phyloP scores from a whole-genome alignment of 2,113 vertebrate species.

The Mormyrus lacerda region DNA sequence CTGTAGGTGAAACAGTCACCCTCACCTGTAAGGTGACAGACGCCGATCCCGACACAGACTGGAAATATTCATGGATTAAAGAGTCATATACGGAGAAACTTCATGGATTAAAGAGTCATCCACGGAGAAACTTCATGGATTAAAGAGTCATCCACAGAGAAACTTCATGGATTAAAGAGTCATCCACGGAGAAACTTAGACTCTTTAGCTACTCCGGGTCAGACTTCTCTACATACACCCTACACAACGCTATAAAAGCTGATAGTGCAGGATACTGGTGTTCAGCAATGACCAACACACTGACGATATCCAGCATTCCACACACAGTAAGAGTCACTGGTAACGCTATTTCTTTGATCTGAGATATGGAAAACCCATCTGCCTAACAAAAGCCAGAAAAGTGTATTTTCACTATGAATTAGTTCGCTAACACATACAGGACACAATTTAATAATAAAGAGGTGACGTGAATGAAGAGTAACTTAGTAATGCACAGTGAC shows the following conservation, averaged over 20 bases:
- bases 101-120: too few species aligned
- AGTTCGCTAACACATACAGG: neutral
- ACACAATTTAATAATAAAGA: neutral
- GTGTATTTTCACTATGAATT: neutral
- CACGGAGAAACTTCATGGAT: too few species aligned
- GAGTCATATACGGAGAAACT: too few species aligned
- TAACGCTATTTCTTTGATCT: neutral
- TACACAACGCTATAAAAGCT: neutral
- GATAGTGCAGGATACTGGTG: conserved; percentile 2
- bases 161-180: neutral
- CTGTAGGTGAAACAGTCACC: neutral
- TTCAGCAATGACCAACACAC: neutral
- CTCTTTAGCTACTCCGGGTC: neutral
- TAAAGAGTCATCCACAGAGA: neutral
- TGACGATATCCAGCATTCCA: neutral
- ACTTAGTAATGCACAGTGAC: neutral
- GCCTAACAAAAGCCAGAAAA: neutral
- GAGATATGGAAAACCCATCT: too few species aligned
- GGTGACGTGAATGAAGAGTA: neutral
- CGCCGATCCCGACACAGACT: neutral
- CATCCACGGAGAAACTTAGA: neutral
- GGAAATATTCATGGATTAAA: neutral
- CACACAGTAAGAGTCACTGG: neutral
- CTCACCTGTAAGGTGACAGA: neutral
- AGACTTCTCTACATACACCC: neutral